Percentiles rank a stretch among this genome's conserved stretches.
phyloP scores from a whole-genome alignment of 2,888 invertebrate species.

The Xestobium rufovillosum region DNA sequence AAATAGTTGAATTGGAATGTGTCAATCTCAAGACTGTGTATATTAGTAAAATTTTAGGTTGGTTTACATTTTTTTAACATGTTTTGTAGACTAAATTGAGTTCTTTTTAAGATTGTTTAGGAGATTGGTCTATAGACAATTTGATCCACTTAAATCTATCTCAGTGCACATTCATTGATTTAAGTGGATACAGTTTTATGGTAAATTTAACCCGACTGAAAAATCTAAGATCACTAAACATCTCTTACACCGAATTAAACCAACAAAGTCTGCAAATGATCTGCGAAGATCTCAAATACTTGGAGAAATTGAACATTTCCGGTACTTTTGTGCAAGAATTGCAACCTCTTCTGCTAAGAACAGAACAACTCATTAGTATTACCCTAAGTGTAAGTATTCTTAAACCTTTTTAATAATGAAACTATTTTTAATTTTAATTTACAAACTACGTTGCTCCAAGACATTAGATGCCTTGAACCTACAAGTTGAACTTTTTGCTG shows the following conservation, averaged over 20 bases:
- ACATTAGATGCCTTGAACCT: too few species aligned
- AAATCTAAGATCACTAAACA: constrained; percentile 53
- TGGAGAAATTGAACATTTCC: constrained; percentile 61
- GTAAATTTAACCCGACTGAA: constrained; percentile 55
- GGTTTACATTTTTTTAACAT: constrained; percentile 6
- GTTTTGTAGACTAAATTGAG: constrained; percentile 4
- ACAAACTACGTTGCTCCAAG: too few species aligned
- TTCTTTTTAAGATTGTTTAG: constrained; percentile 49
- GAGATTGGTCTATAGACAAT: constrained; percentile 58
- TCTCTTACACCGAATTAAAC: constrained; percentile 62
- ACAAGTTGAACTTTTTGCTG: too few species aligned
- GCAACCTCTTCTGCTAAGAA: constrained; percentile 49
- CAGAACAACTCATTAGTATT: constrained; percentile 50
- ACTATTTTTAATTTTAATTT: too few species aligned
- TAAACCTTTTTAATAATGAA: too few species aligned
- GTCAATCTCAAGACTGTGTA: constrained; percentile 53
- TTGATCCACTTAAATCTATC: constrained; percentile 54
- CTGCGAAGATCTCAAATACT: constrained; percentile 54
- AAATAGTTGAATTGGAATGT: constrained; percentile 54
- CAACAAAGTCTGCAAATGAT: constrained; percentile 57
- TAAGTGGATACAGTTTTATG: constrained; percentile 42
- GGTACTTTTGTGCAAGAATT: constrained; percentile 56
- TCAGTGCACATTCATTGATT: constrained; percentile 53
- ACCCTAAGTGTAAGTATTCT: constrained; percentile 48
- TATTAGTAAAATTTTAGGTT: constrained; percentile 40